These are phyloP conservation scores for Leucophenga montana DNA, from an alignment of 2,888 invertebrate genomes.

Conservation along the genomic window DNA sequence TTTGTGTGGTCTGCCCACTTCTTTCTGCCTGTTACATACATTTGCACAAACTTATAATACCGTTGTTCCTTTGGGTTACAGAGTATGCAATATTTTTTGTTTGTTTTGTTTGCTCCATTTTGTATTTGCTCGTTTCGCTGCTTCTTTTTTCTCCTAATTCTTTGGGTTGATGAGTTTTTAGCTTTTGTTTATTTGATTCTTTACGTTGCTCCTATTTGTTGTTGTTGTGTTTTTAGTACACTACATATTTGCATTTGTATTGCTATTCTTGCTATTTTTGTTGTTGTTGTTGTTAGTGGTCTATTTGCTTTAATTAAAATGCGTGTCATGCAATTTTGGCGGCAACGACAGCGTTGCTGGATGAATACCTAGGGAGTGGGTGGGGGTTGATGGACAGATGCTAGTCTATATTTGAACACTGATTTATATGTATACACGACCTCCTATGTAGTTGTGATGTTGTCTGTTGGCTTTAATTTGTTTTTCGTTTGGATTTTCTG, in stretches of 20 bases:
- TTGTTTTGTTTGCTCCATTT: no score
- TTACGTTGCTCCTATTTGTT: constrained; percentile 25
- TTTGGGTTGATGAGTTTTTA: not conserved
- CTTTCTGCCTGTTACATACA: no score
- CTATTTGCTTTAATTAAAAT: constrained; percentile 65
- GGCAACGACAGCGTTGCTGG: constrained; percentile 29
- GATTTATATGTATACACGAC: not conserved
- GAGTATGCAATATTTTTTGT: no score
- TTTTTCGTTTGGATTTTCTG: not conserved
- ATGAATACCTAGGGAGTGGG: not conserved
- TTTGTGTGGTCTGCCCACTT: no score
- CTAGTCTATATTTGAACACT: constrained; percentile 8
- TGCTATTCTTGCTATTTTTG: constrained; percentile 7
- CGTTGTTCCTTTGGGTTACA: no score
- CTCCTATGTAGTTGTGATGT: not conserved
- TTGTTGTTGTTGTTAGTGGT: constrained; percentile 36
- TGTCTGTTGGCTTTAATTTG: constrained; percentile 7
- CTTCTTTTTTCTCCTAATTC: not conserved
- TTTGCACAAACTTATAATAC: no score
- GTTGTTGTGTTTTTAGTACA: constrained; percentile 9
- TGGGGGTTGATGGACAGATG: no score
- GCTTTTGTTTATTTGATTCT: constrained; percentile 14
- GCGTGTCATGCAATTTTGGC: constrained; percentile 56
- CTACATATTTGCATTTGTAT: not conserved
- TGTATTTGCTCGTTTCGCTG: not conserved